A percentile compares a stretch with the other conserved stretches of the same genome.
Conservation (phyloP, 2,797 vertebrate species). For the Loriculus beryllinus region DNA sequence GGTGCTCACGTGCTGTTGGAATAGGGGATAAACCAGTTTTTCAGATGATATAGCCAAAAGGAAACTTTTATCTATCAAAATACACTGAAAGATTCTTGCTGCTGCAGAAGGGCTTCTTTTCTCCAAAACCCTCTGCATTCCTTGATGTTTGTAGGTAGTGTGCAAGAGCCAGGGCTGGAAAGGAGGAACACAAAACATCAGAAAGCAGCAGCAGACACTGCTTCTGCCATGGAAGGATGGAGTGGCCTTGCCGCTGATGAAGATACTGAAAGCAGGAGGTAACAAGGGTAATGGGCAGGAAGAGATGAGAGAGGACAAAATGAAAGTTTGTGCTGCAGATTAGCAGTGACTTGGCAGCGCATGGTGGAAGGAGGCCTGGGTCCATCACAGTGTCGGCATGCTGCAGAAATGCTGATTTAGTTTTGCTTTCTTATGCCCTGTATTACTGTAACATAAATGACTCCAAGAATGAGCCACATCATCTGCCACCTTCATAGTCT, state of each 20-base stretch:
- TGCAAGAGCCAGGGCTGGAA: not conserved
- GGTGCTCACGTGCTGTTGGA: fast-evolving
- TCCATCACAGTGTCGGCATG: fast-evolving
- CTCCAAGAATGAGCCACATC: fast-evolving
- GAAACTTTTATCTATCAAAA: not conserved
- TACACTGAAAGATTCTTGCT: not conserved
- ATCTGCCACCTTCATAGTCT: not conserved
- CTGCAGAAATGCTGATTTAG: not conserved
- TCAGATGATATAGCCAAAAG: not conserved
- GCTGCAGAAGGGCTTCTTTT: not conserved
- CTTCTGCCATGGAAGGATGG: not conserved
- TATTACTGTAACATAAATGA: not conserved
- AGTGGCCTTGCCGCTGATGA: not conserved
- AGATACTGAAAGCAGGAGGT: not conserved
- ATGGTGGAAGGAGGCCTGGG: too few species aligned
- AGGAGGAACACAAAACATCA: not conserved
- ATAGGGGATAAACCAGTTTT: not conserved
- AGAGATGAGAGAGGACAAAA: fast-evolving
- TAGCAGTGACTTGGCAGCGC: not conserved
- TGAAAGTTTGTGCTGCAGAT: not conserved
- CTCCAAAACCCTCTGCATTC: not conserved
- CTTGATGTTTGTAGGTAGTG: not conserved
- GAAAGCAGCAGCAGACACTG: not conserved
- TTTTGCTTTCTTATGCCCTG: not conserved
- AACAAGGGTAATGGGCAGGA: not conserved